Evolutionary conservation across 2,113 vertebrate species (phyloP), one percentile per base, ranked within the genome.

Genomic region (Spea bombifrons): DNA sequence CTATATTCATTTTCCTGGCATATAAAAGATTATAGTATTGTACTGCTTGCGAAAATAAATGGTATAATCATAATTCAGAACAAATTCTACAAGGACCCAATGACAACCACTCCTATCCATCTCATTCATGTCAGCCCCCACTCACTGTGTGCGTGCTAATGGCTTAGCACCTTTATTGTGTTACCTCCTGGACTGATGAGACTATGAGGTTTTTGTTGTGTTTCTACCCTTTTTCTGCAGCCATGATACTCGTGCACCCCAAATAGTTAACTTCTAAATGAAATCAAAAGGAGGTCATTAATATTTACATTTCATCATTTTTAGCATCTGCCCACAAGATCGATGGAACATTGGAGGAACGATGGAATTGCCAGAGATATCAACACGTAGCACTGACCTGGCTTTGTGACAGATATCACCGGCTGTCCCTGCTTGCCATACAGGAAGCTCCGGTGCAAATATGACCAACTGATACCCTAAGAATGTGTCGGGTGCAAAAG

Each of bases 401-500:
- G 75, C 53, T 71, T 48, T 70, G 9, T 78, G 69, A 78, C 61
- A 78, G 12, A 70, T 72, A 53, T 78, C 69, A 78, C 10, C n/a
- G 68, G 48, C 76, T 78, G 76, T 78, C 76, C 72, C 69, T 69
- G n/a, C 76, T 59, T 72, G 76, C 13, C 47, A 9, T 47, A 53
- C 69, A 66, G 69, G 76, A 72, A 77, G 48, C 66, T 72, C 69
- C 55, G 16, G 69, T 72, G 55, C 70, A 66, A 77, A 67, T 69
- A 48, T 70, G 76, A 72, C 61, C 69, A 72, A 69, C 43, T 78
- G 76, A 78, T 78, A 72, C 76, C 69, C 59, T 53, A 61, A 78
- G 76, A 72, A 78, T 78, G 65, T 74, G 64, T 64, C 66, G 4
- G 66, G 70, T 53, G 71, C 61, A 55, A 73, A 4, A 4, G 70